Conservation (phyloP, 2,797 vertebrate species). For the Melanotaenia maccullochi region DNA sequence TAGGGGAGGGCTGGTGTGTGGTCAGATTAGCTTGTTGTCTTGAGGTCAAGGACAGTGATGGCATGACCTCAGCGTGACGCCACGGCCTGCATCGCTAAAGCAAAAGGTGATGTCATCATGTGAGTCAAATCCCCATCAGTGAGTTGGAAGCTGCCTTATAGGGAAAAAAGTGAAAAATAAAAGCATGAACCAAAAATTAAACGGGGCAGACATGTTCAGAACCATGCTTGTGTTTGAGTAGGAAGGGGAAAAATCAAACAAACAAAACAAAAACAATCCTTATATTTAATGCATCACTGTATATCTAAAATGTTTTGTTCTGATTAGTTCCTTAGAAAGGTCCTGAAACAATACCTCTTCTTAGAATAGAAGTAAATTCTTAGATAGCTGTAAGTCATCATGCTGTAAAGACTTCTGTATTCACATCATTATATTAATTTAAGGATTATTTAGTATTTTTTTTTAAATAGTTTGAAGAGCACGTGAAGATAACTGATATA, state of each 20-base stretch:
- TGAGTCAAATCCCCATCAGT: conserved; percentile 57
- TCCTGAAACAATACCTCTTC: conserved; percentile 41
- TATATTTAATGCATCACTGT: background rate
- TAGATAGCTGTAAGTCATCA: conserved; percentile 28
- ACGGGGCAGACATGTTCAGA: too few species aligned
- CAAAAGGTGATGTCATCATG: conserved; percentile 60
- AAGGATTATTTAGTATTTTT: background rate
- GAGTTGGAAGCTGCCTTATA: conserved; percentile 53
- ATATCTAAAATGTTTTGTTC: background rate
- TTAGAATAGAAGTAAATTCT: conserved; percentile 46
- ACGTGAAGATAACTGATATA: background rate
- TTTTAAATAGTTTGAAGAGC: background rate
- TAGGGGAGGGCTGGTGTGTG: background rate
- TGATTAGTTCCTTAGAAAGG: conserved; percentile 52
- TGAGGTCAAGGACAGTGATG: conserved; percentile 46
- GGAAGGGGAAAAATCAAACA: too few species aligned
- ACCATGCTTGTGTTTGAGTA: background rate
- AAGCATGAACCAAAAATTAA: too few species aligned
- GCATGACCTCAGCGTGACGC: conserved; percentile 34
- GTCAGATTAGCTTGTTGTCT: conserved; percentile 26
- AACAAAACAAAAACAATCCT: too few species aligned
- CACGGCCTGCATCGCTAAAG: conserved; percentile 39
- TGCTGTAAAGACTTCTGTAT: background rate
- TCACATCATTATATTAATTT: background rate
- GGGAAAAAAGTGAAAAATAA: background rate